phyloP scores from a whole-genome alignment of 23 tunicate species.

The Aplidium turbinatum region DNA sequence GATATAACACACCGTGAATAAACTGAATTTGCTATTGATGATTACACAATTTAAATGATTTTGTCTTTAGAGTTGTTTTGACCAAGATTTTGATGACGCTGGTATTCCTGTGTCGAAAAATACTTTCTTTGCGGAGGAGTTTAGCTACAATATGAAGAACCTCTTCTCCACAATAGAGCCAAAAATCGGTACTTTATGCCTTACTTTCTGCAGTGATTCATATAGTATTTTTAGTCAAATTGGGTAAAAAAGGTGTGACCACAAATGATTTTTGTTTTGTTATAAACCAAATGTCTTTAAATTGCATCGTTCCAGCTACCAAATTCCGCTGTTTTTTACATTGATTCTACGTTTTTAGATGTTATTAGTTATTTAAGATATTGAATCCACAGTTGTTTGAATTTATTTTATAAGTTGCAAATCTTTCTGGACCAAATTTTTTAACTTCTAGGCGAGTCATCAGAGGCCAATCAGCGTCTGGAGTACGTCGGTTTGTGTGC shows the following conservation, averaged over 20 bases:
- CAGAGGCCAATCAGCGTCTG: constrained; percentile 56
- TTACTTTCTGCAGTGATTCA: background rate
- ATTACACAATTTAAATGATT: too few relatives aligned
- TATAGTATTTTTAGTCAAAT: background rate
- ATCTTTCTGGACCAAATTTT: too few relatives aligned
- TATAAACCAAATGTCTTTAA: too few relatives aligned
- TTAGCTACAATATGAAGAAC: constrained; percentile 51
- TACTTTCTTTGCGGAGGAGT: constrained; percentile 66
- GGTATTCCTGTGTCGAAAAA: constrained; percentile 91
- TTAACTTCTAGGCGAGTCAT: constrained; percentile 31
- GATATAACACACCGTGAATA: too few relatives aligned
- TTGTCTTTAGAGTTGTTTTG: constrained; percentile 47
- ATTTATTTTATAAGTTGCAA: too few relatives aligned
- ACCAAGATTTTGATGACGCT: constrained; percentile 84
- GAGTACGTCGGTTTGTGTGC: constrained; percentile 85
- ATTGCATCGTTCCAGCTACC: too few relatives aligned
- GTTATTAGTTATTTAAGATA: too few relatives aligned
- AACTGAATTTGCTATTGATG: too few relatives aligned
- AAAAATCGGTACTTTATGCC: constrained; percentile 41
- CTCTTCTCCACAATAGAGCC: constrained; percentile 49
- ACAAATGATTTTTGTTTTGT: too few relatives aligned
- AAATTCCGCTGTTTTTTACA: background rate
- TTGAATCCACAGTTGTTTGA: too few relatives aligned
- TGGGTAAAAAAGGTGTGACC: too few relatives aligned
- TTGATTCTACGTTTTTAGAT: too few relatives aligned